phyloP scores from a whole-genome alignment of 2,888 invertebrate genomes.

The Bugula neritina region DNA sequence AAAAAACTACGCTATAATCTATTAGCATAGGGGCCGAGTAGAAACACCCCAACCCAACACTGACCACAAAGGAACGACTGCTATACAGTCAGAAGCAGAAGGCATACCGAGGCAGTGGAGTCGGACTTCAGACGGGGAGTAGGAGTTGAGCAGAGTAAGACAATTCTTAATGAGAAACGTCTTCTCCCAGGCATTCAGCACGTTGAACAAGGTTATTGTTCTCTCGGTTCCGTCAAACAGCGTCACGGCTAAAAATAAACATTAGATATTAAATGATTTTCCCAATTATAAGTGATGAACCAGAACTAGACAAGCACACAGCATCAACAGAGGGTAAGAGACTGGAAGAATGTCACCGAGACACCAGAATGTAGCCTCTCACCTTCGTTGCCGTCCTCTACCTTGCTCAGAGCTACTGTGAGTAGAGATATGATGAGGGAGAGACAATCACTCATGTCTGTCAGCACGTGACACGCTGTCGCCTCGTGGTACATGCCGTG shows the following conservation, averaged over 20 bases:
- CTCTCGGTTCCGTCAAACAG: constrained; percentile 17
- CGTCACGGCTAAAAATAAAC: not conserved
- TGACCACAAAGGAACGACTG: too few species aligned
- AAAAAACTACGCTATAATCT: too few species aligned
- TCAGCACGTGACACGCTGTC: constrained; percentile 76
- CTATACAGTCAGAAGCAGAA: too few species aligned
- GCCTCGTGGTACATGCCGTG: constrained; percentile 92
- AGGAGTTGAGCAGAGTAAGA: constrained; percentile 79
- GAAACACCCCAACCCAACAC: too few species aligned
- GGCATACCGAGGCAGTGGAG: constrained; percentile 49
- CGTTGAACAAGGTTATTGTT: not conserved
- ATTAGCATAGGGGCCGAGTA: too few species aligned
- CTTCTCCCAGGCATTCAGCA: constrained; percentile 67
- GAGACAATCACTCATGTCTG: constrained; percentile 76
- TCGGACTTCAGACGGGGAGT: constrained; percentile 77
- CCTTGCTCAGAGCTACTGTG: constrained; percentile 51
- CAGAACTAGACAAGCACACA: too few species aligned
- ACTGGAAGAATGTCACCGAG: too few species aligned
- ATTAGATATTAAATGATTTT: not conserved
- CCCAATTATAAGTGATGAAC: too few species aligned
- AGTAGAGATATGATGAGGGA: constrained; percentile 56
- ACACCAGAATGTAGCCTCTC: too few species aligned
- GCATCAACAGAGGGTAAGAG: too few species aligned
- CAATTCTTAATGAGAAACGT: constrained; percentile 79
- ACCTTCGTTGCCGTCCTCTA: constrained; percentile 23